Evolutionary conservation across 2,797 vertebrate genomes (phyloP).

Genomic region (Alcedo atthis): DNA sequence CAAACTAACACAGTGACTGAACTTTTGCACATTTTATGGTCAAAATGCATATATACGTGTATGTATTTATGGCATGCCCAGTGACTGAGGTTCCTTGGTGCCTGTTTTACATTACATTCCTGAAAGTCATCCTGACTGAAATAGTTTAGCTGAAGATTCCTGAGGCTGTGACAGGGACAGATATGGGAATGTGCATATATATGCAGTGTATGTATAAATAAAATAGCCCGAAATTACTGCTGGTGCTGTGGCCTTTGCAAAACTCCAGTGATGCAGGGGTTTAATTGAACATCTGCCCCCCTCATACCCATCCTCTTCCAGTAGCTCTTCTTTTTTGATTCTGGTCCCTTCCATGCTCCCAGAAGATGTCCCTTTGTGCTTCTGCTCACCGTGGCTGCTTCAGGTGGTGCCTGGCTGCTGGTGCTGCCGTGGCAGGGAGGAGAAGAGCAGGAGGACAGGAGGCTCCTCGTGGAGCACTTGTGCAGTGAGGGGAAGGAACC

Average conservation of each 20-base stretch:
- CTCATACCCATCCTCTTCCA: background rate
- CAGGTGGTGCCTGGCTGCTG: background rate
- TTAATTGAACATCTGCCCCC: background rate
- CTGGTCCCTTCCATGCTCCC: background rate
- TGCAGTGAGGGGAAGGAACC: background rate
- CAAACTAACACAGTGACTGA: slow-evolving; percentile 47
- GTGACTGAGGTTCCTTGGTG: background rate
- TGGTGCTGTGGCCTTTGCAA: background rate
- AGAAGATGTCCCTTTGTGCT: background rate
- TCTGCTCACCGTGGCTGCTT: background rate
- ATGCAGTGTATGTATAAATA: background rate
- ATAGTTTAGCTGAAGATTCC: slow-evolving; percentile 34
- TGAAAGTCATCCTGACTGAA: slow-evolving; percentile 39
- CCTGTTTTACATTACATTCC: slow-evolving; percentile 47
- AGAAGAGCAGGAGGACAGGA: background rate
- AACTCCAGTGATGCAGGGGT: background rate
- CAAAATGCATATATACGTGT: background rate
- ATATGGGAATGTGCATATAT: background rate
- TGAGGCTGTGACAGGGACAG: background rate
- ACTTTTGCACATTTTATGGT: slow-evolving; percentile 38
- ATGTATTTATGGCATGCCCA: background rate
- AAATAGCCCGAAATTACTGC: background rate
- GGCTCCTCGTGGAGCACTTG: background rate
- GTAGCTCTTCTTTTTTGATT: background rate
- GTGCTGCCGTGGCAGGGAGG: background rate